phyloP scores from a whole-genome alignment of 2,888 invertebrate species.

The Torymus texanus region DNA sequence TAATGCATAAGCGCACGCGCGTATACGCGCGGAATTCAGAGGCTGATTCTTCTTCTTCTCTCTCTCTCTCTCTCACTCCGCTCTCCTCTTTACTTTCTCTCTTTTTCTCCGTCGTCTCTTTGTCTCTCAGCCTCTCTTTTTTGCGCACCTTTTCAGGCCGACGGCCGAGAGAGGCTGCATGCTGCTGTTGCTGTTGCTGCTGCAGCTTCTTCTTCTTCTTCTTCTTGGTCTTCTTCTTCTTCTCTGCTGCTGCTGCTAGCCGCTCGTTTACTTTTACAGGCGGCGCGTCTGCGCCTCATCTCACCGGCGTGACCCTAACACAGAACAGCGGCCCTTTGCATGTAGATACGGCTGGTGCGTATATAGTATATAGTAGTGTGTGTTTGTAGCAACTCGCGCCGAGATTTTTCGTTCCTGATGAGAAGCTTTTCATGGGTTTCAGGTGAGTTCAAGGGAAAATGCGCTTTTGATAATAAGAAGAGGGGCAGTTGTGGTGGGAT shows the following conservation, averaged over 20 bases:
- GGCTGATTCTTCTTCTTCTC: conserved; percentile 23
- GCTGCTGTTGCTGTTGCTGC: too few species aligned
- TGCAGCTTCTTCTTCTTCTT: too few species aligned
- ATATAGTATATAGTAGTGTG: too few species aligned
- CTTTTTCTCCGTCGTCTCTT: conserved; percentile 15
- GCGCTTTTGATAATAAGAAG: too few species aligned
- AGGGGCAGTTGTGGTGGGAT: too few species aligned
- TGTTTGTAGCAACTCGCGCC: too few species aligned
- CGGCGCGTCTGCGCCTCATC: background rate
- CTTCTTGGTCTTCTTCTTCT: background rate
- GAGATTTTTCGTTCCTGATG: too few species aligned
- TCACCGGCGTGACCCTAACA: too few species aligned
- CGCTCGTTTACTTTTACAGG: background rate
- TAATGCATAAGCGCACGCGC: conserved; percentile 48
- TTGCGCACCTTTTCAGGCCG: background rate
- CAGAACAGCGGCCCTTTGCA: conserved; percentile 8
- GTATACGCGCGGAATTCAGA: conserved; percentile 2
- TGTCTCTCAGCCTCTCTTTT: conserved; percentile 21
- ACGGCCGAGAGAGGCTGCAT: too few species aligned
- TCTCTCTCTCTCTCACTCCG: conserved; percentile 30
- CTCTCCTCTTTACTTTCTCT: conserved; percentile 19
- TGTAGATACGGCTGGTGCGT: background rate
- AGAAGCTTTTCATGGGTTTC: too few species aligned
- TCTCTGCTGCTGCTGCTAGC: conserved; percentile 43
- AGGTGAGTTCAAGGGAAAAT: too few species aligned